Evolutionary conservation across 2,888 invertebrate species (phyloP).

Genomic region (Embidobia sp.): DNA sequence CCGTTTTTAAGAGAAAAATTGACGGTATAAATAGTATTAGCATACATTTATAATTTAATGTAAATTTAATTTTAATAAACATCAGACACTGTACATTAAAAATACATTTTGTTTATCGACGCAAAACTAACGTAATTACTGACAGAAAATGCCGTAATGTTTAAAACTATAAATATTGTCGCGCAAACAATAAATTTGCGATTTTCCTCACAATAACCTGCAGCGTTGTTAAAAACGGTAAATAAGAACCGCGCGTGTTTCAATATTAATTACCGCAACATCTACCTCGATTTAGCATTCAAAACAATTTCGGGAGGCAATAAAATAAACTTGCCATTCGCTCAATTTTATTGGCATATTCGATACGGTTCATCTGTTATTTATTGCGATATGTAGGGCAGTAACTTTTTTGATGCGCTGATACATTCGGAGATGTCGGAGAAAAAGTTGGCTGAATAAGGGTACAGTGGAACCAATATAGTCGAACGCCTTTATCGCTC

Average conservation of each 20-base stretch:
- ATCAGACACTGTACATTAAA: too few relatives aligned
- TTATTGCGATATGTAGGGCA: neutral
- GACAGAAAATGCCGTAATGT: too few relatives aligned
- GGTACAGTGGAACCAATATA: too few relatives aligned
- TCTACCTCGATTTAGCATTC: neutral
- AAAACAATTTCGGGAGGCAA: neutral
- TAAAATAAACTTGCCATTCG: constrained; percentile 3
- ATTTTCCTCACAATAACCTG: neutral
- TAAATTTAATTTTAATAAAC: too few relatives aligned
- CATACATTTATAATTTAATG: too few relatives aligned
- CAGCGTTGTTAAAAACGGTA: neutral
- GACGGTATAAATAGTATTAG: too few relatives aligned
- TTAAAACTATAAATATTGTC: neutral
- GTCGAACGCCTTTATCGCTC: constrained; percentile 13
- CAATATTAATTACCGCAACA: neutral
- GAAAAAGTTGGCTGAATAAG: constrained; percentile 18
- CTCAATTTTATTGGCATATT: constrained; percentile 1
- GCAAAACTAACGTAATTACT: too few relatives aligned
- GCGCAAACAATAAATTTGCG: neutral
- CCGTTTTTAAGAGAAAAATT: too few relatives aligned
- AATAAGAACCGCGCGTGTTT: neutral
- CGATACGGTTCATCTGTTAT: constrained; percentile 6
- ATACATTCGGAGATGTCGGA: constrained; percentile 1
- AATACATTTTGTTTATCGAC: too few relatives aligned
- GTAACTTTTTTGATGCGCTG: neutral